Evolutionary conservation across 2,113 vertebrate genomes (phyloP).

Genomic region (Scomber japonicus): DNA sequence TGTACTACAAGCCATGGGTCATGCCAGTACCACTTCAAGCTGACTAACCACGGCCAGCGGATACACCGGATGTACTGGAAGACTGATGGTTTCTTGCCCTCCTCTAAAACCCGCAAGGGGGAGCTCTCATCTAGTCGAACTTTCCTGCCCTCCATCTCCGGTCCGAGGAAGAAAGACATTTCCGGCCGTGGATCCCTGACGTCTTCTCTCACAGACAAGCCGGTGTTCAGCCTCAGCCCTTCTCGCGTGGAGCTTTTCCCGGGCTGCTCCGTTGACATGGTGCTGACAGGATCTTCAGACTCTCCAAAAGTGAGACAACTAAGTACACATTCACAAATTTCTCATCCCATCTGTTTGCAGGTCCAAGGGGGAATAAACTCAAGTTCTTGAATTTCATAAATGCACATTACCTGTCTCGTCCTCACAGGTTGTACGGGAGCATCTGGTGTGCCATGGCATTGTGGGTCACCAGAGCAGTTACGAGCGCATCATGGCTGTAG

Average conservation of each 20-base stretch:
- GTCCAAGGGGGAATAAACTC: not conserved
- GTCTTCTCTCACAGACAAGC: not conserved
- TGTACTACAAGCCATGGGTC: slow-evolving; percentile 77
- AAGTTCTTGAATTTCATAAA: not conserved
- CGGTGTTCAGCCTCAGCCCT: slow-evolving; percentile 85
- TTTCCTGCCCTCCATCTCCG: slow-evolving; percentile 41
- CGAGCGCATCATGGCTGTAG: slow-evolving; percentile 82
- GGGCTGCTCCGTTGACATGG: slow-evolving; percentile 82
- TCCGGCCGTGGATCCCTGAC: not conserved
- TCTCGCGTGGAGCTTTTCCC: slow-evolving; percentile 83
- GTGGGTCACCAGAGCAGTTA: slow-evolving; percentile 75
- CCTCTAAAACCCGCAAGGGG: not conserved
- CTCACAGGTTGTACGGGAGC: slow-evolving; percentile 85
- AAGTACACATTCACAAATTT: not conserved
- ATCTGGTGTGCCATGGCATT: slow-evolving; percentile 85
- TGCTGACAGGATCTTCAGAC: slow-evolving; percentile 84
- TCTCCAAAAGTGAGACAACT: slow-evolving; percentile 81
- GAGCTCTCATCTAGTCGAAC: slow-evolving; percentile 26
- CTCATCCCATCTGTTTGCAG: not conserved
- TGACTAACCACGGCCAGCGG: slow-evolving; percentile 87
- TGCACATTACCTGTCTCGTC: not conserved
- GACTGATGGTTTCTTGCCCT: slow-evolving; percentile 67
- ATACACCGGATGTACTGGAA: slow-evolving; percentile 88
- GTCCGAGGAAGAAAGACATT: not conserved
- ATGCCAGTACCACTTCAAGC: slow-evolving; percentile 84